Conservation (phyloP, 2,113 vertebrate species). For the Antennarius striatus region DNA sequence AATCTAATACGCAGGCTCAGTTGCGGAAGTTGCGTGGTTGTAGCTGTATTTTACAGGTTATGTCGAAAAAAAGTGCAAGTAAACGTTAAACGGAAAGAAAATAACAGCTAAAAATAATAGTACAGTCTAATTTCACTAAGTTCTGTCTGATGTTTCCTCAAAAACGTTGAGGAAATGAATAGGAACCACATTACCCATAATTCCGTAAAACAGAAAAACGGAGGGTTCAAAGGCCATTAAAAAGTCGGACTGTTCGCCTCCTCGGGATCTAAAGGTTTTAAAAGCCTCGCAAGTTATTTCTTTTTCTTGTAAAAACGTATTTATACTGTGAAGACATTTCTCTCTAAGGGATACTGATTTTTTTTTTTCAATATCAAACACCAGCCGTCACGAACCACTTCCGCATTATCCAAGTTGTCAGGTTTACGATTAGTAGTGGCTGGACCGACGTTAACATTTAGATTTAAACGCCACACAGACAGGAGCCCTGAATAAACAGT, state of each 20-base stretch:
- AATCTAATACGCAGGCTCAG: conserved; percentile 17
- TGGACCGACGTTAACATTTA: no score
- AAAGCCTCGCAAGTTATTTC: no score
- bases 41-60: background rate
- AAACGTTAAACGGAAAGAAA: background rate
- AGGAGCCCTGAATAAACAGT: background rate
- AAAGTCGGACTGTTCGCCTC: background rate
- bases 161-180: fast-evolving
- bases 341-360: no score
- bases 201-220: background rate
- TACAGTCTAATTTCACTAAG: background rate
- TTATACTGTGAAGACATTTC: background rate
- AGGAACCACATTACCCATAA: conserved; percentile 68
- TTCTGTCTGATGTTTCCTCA: background rate
- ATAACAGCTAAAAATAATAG: fast-evolving
- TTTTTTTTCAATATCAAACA: no score
- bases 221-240: conserved; percentile 17
- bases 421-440: no score
- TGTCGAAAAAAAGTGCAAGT: background rate
- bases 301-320: background rate
- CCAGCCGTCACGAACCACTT: conserved; percentile 17
- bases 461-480: background rate
- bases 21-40: background rate
- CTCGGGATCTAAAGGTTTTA: no score
- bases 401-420: conserved; percentile 13